phyloP scores from a whole-genome alignment of 2,888 invertebrate genomes.

The Standfussiana lucernea region DNA sequence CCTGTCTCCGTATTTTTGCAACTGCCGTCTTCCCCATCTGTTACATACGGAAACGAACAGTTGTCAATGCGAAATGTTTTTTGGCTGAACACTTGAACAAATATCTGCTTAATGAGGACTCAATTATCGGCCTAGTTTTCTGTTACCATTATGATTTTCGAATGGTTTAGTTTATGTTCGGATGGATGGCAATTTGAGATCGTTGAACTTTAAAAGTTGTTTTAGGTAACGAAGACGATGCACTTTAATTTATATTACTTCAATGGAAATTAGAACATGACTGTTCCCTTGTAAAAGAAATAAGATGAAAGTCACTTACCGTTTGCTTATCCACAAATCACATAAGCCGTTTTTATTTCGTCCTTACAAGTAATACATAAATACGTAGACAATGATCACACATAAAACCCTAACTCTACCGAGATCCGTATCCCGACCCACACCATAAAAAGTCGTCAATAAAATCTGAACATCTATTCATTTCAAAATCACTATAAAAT shows the following conservation, averaged over 20 bases:
- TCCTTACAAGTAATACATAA: constrained; percentile 61
- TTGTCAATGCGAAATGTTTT: constrained; percentile 63
- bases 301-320: constrained; percentile 15
- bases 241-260: not conserved
- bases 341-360: constrained; percentile 63
- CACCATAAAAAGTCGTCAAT: constrained; percentile 63
- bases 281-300: not conserved
- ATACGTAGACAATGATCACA: constrained; percentile 66
- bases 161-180: constrained; percentile 1
- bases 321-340: constrained; percentile 48
- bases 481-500: constrained; percentile 67
- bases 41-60: constrained; percentile 64
- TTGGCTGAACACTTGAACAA: constrained; percentile 61
- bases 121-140: constrained; percentile 36
- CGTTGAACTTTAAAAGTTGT: constrained; percentile 4
- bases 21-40: constrained; percentile 67
- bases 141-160: constrained; percentile 31
- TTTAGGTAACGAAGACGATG: not conserved
- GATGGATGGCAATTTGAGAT: not conserved
- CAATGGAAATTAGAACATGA: not conserved
- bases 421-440: constrained; percentile 63
- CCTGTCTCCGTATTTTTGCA: constrained; percentile 69
- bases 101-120: constrained; percentile 53
- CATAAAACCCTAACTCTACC: constrained; percentile 66
- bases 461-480: constrained; percentile 68